Percentiles rank a stretch among this genome's conserved stretches.
Evolutionary conservation across 1,140 invertebrate genomes (phyloP).

Genomic region (Adelges cooleyi): DNA sequence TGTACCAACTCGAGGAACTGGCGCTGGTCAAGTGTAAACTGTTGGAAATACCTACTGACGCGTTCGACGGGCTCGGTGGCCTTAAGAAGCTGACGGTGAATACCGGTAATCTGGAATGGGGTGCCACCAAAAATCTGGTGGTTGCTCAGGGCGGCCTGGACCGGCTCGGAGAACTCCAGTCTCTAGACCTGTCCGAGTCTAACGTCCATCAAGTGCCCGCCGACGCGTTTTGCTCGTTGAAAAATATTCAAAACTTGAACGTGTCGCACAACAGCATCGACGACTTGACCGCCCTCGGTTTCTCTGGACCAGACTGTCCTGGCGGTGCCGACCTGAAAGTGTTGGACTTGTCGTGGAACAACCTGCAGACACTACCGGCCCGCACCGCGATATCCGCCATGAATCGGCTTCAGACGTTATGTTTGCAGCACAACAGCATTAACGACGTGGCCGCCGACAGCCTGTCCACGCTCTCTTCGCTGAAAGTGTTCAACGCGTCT

Average conservation of each 20-base stretch:
- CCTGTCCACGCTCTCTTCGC: slow-evolving; percentile 57
- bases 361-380: slow-evolving; percentile 54
- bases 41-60: slow-evolving; percentile 56
- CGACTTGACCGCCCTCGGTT: slow-evolving; percentile 59
- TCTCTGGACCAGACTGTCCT: slow-evolving; percentile 41
- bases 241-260: slow-evolving; percentile 68
- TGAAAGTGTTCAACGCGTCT: slow-evolving; percentile 71
- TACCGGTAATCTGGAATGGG: slow-evolving; percentile 66
- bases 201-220: slow-evolving; percentile 65
- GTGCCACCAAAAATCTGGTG: slow-evolving; percentile 55
- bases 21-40: slow-evolving; percentile 68
- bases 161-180: slow-evolving; percentile 62
- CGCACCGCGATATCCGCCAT: slow-evolving; percentile 59
- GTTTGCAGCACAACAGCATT: slow-evolving; percentile 71
- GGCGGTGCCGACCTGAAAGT: slow-evolving; percentile 51
- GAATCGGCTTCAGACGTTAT: slow-evolving; percentile 59
- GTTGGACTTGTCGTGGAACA: slow-evolving; percentile 67
- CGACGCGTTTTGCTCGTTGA: slow-evolving; percentile 60
- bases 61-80: slow-evolving; percentile 62
- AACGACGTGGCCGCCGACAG: slow-evolving; percentile 65
- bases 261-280: slow-evolving; percentile 67
- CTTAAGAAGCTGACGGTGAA: slow-evolving; percentile 60
- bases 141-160: slow-evolving; percentile 53
- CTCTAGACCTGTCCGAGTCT: slow-evolving; percentile 67
- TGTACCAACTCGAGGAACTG: slow-evolving; percentile 60